Evolutionary conservation across 2,113 vertebrate genomes (phyloP).

Genomic region (Mustela lutreola): DNA sequence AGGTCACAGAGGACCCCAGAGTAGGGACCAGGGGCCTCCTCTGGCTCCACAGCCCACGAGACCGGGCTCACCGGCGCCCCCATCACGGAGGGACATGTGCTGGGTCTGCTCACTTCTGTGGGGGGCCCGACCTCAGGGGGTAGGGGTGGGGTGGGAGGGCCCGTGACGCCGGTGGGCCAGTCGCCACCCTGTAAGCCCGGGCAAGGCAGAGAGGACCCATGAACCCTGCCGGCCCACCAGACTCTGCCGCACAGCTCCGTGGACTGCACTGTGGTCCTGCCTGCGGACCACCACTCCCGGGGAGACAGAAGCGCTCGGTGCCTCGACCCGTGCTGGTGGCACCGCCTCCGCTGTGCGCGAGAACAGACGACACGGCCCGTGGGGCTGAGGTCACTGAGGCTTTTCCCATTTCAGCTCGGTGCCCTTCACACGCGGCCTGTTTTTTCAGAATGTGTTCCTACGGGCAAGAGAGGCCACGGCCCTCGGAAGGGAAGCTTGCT

Average conservation of each 20-base stretch:
- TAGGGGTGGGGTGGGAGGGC: background rate
- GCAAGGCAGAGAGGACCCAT: fast-evolving
- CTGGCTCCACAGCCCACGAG: background rate
- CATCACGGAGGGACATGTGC: fast-evolving
- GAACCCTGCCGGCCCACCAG: background rate
- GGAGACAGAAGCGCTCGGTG: fast-evolving
- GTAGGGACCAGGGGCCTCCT: background rate
- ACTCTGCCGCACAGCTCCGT: background rate
- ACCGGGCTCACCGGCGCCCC: background rate
- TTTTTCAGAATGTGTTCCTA: background rate
- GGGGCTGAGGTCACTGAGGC: background rate
- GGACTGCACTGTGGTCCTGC: fast-evolving
- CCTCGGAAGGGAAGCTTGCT: background rate
- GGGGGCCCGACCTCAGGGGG: background rate
- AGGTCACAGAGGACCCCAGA: background rate
- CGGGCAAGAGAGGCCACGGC: background rate
- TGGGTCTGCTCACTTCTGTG: background rate
- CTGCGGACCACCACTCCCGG: fast-evolving
- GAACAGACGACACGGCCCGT: fast-evolving
- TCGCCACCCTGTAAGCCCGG: background rate
- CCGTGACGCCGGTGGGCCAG: fast-evolving
- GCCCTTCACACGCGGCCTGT: background rate
- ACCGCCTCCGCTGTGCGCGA: fast-evolving
- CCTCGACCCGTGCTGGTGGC: fast-evolving
- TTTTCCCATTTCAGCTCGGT: fast-evolving